phyloP scores from a whole-genome alignment of 2,113 vertebrate genomes.

The Lonchura striata region DNA sequence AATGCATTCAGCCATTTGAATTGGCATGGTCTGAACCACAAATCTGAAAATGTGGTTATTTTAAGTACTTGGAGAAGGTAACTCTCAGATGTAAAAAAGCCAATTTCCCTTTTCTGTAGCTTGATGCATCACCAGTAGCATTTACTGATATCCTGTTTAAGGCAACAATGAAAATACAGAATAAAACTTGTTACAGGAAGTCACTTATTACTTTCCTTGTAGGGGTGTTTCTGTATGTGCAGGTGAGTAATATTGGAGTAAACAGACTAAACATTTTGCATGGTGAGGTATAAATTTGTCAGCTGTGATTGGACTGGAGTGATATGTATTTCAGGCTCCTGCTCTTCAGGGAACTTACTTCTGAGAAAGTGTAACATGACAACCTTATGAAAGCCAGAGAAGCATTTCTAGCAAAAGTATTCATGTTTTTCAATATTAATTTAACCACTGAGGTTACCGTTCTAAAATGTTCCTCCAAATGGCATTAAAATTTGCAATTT shows the following conservation, averaged over 20 bases:
- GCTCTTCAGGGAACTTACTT: neutral
- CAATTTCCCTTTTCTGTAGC: neutral
- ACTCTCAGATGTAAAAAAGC: neutral
- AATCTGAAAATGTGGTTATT: neutral
- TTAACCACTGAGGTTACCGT: neutral
- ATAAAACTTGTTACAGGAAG: neutral
- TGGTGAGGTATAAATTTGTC: neutral
- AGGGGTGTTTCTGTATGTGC: neutral
- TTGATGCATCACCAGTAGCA: neutral
- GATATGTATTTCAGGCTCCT: neutral
- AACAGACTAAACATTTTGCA: neutral
- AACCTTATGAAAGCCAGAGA: neutral
- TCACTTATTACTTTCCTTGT: neutral
- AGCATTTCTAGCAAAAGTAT: constrained; percentile 5
- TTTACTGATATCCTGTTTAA: constrained; percentile 24
- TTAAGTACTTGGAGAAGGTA: neutral
- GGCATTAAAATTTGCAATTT: constrained; percentile 58
- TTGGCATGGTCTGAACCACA: neutral
- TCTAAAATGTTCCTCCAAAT: constrained; percentile 57
- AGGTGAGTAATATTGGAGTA: neutral
- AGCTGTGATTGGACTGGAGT: neutral
- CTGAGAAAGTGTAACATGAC: neutral
- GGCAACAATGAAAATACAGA: neutral
- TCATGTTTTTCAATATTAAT: constrained; percentile 3
- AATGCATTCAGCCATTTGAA: neutral